These are phyloP conservation scores for Sterrhoptilus dennistouni DNA, from an alignment of 2,113 vertebrate genomes.

Conservation along the genomic window DNA sequence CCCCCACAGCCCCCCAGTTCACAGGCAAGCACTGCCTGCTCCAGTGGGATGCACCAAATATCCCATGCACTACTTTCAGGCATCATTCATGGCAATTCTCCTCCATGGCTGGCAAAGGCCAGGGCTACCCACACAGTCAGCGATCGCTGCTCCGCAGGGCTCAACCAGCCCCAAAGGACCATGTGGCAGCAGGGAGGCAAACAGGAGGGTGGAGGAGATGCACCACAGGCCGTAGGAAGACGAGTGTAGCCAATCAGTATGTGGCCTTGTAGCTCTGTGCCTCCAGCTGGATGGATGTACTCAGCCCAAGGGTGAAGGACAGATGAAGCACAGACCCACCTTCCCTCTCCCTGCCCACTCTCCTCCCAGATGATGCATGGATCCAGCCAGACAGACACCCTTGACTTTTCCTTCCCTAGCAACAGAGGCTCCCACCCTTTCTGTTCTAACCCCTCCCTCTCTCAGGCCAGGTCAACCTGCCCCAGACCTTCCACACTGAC, in stretches of 20 bases:
- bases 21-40: not conserved
- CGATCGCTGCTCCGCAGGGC: fast-evolving
- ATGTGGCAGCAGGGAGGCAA: fast-evolving
- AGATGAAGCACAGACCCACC: not conserved
- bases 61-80: not conserved
- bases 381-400: not conserved
- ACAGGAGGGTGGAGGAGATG: not conserved
- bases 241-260: not conserved
- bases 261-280: not conserved
- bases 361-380: not conserved
- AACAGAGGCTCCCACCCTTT: not conserved
- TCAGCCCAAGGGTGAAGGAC: not conserved
- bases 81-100: not conserved
- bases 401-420: constrained; percentile 8
- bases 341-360: not conserved
- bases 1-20: fast-evolving
- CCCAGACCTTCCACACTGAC: not conserved
- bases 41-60: not conserved
- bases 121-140: not conserved
- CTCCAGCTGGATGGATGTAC: not conserved
- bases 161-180: not conserved
- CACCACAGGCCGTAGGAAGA: fast-evolving
- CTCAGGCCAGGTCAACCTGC: not conserved
- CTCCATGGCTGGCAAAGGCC: not conserved
- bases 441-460: not conserved